Base-by-base conservation (phyloP, 2,888 invertebrate genomes). In the Aromia moschata region DNA sequence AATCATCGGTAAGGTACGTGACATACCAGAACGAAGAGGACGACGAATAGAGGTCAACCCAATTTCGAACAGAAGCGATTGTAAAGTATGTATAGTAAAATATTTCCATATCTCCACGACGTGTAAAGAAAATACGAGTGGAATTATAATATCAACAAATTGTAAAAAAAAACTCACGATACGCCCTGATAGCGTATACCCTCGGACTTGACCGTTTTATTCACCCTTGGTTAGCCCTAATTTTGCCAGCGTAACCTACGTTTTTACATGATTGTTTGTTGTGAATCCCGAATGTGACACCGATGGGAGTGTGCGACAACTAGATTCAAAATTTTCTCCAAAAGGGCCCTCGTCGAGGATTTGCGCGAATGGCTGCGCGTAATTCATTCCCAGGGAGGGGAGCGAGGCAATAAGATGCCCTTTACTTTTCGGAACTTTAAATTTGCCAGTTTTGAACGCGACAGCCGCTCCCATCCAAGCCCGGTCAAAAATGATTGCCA, bases 21-120 rank as follows among this genome's bases (percentile, higher is more conserved):
- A 96, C 94, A 76, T 97, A 96, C 82, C 93, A 94, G 80, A 94
- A 94, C 80, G 94, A 94, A 74, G 94, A 94, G 71, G 94, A 94
- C 71, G 92, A 92, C 62, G 89, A 90, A 78, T 87, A 85, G 80
- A 76, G 11, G 5, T 7, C 4, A 14, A 5, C 15, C 18, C 43
- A 38, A 11, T 33, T 11, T 11, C 17, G 12, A 41, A 30, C 20
- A 16, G 36, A 44, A 30, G 49, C 16, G 33, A 45, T 49, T 63
- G 60, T 62, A 65, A 58, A 65, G 58, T 56, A 49, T 63, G 65
- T 65, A 63, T 60, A 66, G 30, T 45, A 38, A 53, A 53, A 41
- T 47, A 52, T 44, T 52, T 41, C 31, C 41, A 41, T 52, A 52
- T 52, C 20, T 41, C 40, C 36, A 20, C 38, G 25, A 15, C 14